These are phyloP conservation scores for Epiblema foenella DNA, from an alignment of 2,888 invertebrate genomes.

Conservation along the genomic window DNA sequence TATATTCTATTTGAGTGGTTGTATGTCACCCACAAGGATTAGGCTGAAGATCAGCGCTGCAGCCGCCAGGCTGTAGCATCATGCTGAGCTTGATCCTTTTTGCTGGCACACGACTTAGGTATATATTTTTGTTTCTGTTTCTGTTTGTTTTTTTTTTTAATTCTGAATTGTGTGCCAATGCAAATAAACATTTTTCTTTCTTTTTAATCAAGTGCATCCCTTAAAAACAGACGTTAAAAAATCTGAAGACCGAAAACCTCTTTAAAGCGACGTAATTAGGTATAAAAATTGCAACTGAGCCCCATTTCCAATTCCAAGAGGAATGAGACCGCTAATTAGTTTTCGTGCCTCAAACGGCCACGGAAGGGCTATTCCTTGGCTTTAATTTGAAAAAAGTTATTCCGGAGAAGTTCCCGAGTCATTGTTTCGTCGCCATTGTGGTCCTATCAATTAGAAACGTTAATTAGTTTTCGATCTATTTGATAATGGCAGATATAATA, in stretches of 20 bases:
- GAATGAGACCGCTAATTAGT: slow-evolving; percentile 53
- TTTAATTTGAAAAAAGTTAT: slow-evolving; percentile 55
- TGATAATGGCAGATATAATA: background rate
- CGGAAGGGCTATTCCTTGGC: slow-evolving; percentile 50
- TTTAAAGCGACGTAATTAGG: slow-evolving; percentile 30
- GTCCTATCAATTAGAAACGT: slow-evolving; percentile 29
- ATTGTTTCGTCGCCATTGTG: slow-evolving; percentile 43
- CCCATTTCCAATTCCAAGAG: slow-evolving; percentile 45
- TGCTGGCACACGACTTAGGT: too few species aligned
- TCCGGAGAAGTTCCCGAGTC: slow-evolving; percentile 36
- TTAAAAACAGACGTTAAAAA: slow-evolving; percentile 1
- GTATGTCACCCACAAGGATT: too few species aligned
- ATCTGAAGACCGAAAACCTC: slow-evolving; percentile 17
- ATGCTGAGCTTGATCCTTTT: too few species aligned
- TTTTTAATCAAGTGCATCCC: too few species aligned
- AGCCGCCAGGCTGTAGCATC: too few species aligned
- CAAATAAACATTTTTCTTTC: too few species aligned
- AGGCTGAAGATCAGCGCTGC: too few species aligned
- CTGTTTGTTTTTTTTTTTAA: too few species aligned
- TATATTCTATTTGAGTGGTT: too few species aligned
- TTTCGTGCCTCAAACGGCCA: slow-evolving; percentile 42
- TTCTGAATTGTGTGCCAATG: too few species aligned
- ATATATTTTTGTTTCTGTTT: too few species aligned
- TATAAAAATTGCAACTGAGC: slow-evolving; percentile 38
- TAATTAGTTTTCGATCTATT: slow-evolving; percentile 32